Conservation (phyloP, 2,113 vertebrate species). For the Crotalus viridis region DNA sequence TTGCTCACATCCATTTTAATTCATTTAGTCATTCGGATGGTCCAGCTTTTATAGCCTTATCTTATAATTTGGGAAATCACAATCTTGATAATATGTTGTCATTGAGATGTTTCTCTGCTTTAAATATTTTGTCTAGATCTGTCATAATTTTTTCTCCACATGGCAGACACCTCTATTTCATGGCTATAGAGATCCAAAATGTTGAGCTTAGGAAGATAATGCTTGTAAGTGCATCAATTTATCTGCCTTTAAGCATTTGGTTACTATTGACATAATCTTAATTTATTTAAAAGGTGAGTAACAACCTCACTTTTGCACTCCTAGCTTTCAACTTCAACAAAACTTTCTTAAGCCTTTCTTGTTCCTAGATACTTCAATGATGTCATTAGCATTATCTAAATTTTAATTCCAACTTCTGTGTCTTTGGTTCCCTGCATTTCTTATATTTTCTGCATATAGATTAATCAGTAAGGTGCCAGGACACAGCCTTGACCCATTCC, state of each 20-base stretch:
- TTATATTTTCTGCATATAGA: background rate
- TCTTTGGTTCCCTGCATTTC: background rate
- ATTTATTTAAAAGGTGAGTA: background rate
- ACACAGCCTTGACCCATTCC: background rate
- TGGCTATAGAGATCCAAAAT: background rate
- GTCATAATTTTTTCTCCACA: background rate
- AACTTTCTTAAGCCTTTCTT: background rate
- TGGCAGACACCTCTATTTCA: background rate
- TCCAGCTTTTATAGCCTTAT: background rate
- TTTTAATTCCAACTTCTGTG: background rate
- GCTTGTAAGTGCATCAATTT: background rate
- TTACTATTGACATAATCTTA: background rate
- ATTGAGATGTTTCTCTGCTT: background rate
- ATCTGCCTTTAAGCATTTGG: background rate
- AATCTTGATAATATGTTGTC: background rate
- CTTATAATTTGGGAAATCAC: background rate
- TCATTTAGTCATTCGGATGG: background rate
- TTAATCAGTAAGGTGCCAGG: background rate
- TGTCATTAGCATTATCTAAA: background rate
- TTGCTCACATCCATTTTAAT: background rate
- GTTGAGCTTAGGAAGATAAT: background rate
- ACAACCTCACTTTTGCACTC: background rate
- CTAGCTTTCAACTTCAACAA: background rate
- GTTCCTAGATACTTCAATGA: background rate
- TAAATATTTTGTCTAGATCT: background rate